Evolutionary conservation across 2,113 vertebrate genomes (phyloP), one percentile per base, ranked within the genome.

Genomic region (Eulacestoma nigropectus): DNA sequence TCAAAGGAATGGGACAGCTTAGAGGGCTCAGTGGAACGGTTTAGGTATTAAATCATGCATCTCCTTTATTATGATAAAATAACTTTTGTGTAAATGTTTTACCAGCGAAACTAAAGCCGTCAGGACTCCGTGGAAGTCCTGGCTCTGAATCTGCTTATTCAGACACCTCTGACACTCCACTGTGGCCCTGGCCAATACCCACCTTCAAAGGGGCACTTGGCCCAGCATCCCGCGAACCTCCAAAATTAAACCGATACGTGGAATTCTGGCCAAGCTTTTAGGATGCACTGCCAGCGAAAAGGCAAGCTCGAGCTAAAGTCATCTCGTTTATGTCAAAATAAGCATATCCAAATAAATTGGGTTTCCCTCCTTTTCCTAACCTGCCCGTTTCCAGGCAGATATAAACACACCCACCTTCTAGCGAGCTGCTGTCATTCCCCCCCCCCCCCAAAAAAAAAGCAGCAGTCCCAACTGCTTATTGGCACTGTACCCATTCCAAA

Each of bases 31-130:
- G 89, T 73, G 50, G 79, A 96, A 92, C 80, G 64, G 77, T 60
- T 89, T 29, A 69, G 44, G 75, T 87, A 95, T 90, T 90, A 95
- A 96, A 96, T 89, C 85, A 80, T 83, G 75, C 84, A 93, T 92
- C 88, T 95, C 92, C 88, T 95, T 94, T 92, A 93, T 95, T 82
- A 96, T 78, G 83, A 84, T 94, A 87, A 95, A 93, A 80, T 84
- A 95, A 96, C 60, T 82, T 87, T 42, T 87, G 83, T 77, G 72
- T 68, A 69, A 86, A 85, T 74, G 85, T 81, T 96, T 92, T 91
- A 91, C 80, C 57, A 91, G 90, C 56, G 78, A 70, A 92, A 65
- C 82, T 10, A 49, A 92, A 80, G 62, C 23, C 59, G 70, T 77
- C 1, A 30, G 56, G 80, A 77, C 75, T 53, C 84, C 4, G 1